phyloP scores from a whole-genome alignment of 2,113 vertebrate genomes.

The Cathartes aura region DNA sequence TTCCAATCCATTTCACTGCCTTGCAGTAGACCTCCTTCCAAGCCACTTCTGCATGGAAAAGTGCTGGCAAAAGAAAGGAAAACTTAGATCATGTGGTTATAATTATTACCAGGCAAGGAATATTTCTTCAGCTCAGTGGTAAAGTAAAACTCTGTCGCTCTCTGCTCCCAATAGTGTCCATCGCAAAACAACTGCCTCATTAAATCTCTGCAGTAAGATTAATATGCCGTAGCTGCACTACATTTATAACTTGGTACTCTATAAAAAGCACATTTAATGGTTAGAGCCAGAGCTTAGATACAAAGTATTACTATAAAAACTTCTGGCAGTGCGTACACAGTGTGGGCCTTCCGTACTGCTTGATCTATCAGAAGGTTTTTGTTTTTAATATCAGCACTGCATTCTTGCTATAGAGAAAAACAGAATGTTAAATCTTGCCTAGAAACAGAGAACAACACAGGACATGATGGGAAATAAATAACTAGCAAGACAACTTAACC shows the following conservation, averaged over 20 bases:
- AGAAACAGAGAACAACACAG: not conserved
- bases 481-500: conserved; percentile 9
- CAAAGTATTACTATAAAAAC: conserved; percentile 85
- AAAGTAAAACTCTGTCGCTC: conserved; percentile 90
- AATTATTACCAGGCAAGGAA: conserved; percentile 92
- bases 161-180: conserved; percentile 89
- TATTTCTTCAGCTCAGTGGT: conserved; percentile 87
- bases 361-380: conserved; percentile 56
- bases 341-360: conserved; percentile 53
- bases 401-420: conserved; percentile 40
- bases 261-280: conserved; percentile 87
- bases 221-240: conserved; percentile 87
- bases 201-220: conserved; percentile 91
- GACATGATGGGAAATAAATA: conserved; percentile 32
- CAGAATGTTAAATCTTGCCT: not conserved
- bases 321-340: conserved; percentile 73
- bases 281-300: conserved; percentile 82
- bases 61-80: conserved; percentile 81
- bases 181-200: conserved; percentile 94
- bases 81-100: conserved; percentile 91
- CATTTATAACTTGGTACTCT: conserved; percentile 88
- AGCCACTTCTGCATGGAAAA: conserved; percentile 84
- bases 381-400: conserved; percentile 7
- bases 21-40: conserved; percentile 80
- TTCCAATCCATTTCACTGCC: conserved; percentile 78